Percentiles rank a stretch among this genome's conserved stretches.
Evolutionary conservation across 1,140 invertebrate genomes (phyloP).

Genomic region (Rhynchophorus ferrugineus): DNA sequence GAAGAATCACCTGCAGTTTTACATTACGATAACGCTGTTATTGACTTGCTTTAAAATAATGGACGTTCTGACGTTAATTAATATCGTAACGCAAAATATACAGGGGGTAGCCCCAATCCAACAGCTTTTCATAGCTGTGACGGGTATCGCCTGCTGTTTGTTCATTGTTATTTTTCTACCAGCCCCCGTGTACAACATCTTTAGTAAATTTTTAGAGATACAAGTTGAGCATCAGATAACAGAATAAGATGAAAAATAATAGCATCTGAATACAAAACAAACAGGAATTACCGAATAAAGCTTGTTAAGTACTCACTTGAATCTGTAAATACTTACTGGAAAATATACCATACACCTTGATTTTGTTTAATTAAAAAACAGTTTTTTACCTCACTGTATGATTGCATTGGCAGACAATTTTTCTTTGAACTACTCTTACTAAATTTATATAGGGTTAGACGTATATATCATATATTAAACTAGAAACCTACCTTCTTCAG

Average conservation of each 20-base stretch:
- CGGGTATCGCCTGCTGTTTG: constrained; percentile 33
- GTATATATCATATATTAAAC: neutral
- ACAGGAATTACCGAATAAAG: neutral
- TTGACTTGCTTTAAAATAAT: too few species aligned
- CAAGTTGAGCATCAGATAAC: neutral
- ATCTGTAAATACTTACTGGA: constrained; percentile 8
- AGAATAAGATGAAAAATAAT: neutral
- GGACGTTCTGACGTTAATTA: neutral
- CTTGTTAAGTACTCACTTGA: too few species aligned
- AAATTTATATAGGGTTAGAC: constrained; percentile 6
- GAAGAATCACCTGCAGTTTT: constrained; percentile 22
- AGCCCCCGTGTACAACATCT: constrained; percentile 23
- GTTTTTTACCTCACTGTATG: constrained; percentile 15
- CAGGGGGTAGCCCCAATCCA: constrained; percentile 37
- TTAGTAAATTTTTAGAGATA: constrained; percentile 19
- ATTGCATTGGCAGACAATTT: constrained; percentile 10
- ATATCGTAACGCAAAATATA: constrained; percentile 21
- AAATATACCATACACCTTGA: constrained; percentile 18
- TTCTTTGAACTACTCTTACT: constrained; percentile 1
- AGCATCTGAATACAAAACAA: neutral
- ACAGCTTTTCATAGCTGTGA: constrained; percentile 34
- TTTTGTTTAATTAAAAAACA: constrained; percentile 4
- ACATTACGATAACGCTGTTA: constrained; percentile 14
- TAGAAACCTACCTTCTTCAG: constrained; percentile 19
- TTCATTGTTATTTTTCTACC: constrained; percentile 20